phyloP scores from a whole-genome alignment of 2,888 invertebrate genomes.

The Drosophila fungiperda region DNA sequence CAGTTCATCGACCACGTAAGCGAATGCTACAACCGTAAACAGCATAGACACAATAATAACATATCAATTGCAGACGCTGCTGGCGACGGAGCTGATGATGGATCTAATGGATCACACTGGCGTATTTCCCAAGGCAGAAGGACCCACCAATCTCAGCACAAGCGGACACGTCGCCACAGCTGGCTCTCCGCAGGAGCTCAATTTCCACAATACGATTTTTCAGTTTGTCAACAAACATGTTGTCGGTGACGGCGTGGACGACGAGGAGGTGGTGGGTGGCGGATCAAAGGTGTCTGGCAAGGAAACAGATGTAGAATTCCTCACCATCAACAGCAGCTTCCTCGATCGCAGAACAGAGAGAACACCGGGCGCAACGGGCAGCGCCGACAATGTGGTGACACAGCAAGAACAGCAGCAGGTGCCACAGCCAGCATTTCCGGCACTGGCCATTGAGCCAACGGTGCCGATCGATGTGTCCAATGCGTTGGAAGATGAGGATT shows the following conservation, averaged over 20 bases:
- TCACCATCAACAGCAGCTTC: slow-evolving; percentile 67
- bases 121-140: slow-evolving; percentile 61
- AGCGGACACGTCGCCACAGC: slow-evolving; percentile 25
- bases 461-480: slow-evolving; percentile 71
- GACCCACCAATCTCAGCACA: slow-evolving; percentile 65
- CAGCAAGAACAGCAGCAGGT: slow-evolving; percentile 37
- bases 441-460: slow-evolving; percentile 68
- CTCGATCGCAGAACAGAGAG: slow-evolving; percentile 26
- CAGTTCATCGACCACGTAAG: slow-evolving; percentile 84
- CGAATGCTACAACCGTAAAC: not conserved
- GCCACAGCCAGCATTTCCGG: slow-evolving; percentile 58
- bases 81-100: slow-evolving; percentile 83
- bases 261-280: slow-evolving; percentile 20
- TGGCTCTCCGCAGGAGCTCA: slow-evolving; percentile 70
- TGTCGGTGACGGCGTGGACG: slow-evolving; percentile 12
- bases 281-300: slow-evolving; percentile 29
- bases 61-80: slow-evolving; percentile 72
- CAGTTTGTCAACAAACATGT: slow-evolving; percentile 76
- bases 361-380: slow-evolving; percentile 7
- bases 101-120: slow-evolving; percentile 80
- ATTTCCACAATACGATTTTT: slow-evolving; percentile 79
- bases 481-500: slow-evolving; percentile 58
- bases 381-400: slow-evolving; percentile 19
- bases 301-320: slow-evolving; percentile 51
- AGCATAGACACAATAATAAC: not conserved